These are phyloP conservation scores for Mirounga angustirostris DNA, from an alignment of 2,113 vertebrate genomes.

Conservation along the genomic window DNA sequence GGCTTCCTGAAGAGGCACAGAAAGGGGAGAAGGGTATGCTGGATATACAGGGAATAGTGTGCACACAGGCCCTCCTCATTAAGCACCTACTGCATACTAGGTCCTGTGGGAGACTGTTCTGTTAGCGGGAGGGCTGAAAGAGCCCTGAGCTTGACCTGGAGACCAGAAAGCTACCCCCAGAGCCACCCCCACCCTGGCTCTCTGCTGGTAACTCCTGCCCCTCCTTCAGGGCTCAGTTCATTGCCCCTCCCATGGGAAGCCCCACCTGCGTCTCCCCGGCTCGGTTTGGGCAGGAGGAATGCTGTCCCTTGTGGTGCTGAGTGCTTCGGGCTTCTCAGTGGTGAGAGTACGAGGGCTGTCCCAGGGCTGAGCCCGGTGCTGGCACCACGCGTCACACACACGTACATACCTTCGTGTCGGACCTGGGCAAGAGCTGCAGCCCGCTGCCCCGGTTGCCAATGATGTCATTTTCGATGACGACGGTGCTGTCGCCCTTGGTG, in stretches of 20 bases:
- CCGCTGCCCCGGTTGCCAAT: constrained; percentile 92
- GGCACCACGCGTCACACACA: not conserved
- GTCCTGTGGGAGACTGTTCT: not conserved
- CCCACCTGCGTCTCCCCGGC: not conserved
- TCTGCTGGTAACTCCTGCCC: not conserved
- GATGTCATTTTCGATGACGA: constrained; percentile 94
- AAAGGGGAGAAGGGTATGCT: too few species aligned
- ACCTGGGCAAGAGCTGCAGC: constrained; percentile 90
- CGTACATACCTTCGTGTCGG: constrained; percentile 91
- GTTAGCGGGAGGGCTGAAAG: not conserved
- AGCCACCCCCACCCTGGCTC: not conserved
- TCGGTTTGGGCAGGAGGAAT: not conserved
- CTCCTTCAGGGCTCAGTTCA: not conserved
- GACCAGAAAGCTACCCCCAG: not conserved
- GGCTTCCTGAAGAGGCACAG: not conserved
- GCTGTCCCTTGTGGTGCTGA: not conserved
- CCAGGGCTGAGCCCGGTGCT: too few species aligned
- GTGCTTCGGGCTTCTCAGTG: not conserved
- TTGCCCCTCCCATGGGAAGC: not conserved
- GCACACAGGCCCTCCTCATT: not conserved
- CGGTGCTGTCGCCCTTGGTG: constrained; percentile 89
- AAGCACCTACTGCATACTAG: not conserved
- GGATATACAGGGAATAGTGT: not conserved
- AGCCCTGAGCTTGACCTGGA: not conserved
- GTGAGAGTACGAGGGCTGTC: not conserved